A percentile compares a stretch with the other conserved stretches of the same genome.
phyloP scores from a whole-genome alignment of 2,113 vertebrate species.

The Heterotilapia buettikoferi region DNA sequence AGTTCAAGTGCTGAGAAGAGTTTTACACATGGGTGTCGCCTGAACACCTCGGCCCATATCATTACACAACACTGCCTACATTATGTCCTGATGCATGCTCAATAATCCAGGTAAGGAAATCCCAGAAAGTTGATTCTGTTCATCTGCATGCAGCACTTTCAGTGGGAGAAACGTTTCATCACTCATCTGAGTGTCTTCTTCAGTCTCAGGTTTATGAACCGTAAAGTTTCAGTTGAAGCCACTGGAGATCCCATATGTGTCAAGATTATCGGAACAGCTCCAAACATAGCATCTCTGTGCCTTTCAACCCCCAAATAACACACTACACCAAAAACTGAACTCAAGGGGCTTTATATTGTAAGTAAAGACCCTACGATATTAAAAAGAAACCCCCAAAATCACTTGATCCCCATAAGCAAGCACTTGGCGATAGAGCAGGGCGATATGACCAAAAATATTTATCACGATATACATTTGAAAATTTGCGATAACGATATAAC shows the following conservation, averaged over 20 bases:
- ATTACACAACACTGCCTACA: constrained; percentile 27
- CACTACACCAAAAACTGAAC: background rate
- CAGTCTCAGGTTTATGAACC: background rate
- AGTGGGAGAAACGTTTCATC: background rate
- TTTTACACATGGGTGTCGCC: constrained; percentile 31
- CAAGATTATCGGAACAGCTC: background rate
- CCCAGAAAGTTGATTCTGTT: background rate
- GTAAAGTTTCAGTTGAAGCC: background rate
- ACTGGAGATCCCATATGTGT: background rate
- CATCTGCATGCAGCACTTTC: background rate
- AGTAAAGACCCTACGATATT: background rate
- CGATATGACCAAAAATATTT: too few relatives aligned
- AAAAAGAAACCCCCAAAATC: background rate
- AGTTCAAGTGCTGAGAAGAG: constrained; percentile 44
- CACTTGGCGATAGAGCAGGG: too few relatives aligned
- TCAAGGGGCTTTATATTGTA: background rate
- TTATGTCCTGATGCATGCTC: background rate
- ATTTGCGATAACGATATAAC: too few relatives aligned
- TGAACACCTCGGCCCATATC: constrained; percentile 38
- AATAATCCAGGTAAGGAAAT: background rate
- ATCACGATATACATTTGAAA: too few relatives aligned
- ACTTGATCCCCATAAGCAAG: background rate
- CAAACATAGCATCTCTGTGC: background rate
- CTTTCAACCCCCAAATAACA: background rate
- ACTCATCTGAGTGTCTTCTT: background rate